Evolutionary conservation across 1,140 invertebrate genomes (phyloP).

Genomic region (Drosophila azteca): DNA sequence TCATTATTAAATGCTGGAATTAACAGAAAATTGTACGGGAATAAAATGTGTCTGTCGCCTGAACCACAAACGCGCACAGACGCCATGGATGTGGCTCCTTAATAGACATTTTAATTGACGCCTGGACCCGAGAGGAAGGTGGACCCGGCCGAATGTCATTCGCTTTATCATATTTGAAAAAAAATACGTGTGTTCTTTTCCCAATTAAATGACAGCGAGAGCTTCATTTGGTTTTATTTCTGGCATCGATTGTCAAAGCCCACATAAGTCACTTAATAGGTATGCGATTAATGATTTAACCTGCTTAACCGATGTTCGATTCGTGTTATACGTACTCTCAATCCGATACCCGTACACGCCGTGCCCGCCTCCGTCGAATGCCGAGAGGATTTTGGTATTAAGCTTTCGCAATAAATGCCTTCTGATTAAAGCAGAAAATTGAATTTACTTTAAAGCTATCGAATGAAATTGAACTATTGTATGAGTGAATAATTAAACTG

Average conservation of each 20-base stretch:
- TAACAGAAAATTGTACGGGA: conserved; percentile 19
- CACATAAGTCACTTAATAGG: conserved; percentile 66
- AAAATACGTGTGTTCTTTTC: conserved; percentile 22
- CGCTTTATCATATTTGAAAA: conserved; percentile 58
- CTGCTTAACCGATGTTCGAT: conserved; percentile 5
- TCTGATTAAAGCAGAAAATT: not conserved
- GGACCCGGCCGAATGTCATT: conserved; percentile 18
- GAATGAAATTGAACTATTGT: not conserved
- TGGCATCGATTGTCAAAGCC: conserved; percentile 28
- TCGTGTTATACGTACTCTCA: not conserved
- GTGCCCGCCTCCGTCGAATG: not conserved
- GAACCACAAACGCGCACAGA: conserved; percentile 1
- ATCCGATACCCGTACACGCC: conserved; percentile 14
- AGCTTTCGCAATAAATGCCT: no score
- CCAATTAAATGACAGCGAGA: conserved; percentile 54
- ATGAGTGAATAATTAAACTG: no score
- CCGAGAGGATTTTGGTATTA: conserved; percentile 13
- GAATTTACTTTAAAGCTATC: not conserved
- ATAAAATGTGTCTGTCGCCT: conserved; percentile 40
- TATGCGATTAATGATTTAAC: conserved; percentile 57
- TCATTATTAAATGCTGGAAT: conserved; percentile 62
- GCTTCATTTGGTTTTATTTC: conserved; percentile 38
- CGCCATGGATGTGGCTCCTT: conserved; percentile 23
- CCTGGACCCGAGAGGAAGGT: conserved; percentile 8
- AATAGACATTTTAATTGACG: conserved; percentile 65